Percentiles rank a stretch among this genome's conserved stretches.
phyloP scores from a whole-genome alignment of 1,140 invertebrate species.

The Heliconius nattereri region DNA sequence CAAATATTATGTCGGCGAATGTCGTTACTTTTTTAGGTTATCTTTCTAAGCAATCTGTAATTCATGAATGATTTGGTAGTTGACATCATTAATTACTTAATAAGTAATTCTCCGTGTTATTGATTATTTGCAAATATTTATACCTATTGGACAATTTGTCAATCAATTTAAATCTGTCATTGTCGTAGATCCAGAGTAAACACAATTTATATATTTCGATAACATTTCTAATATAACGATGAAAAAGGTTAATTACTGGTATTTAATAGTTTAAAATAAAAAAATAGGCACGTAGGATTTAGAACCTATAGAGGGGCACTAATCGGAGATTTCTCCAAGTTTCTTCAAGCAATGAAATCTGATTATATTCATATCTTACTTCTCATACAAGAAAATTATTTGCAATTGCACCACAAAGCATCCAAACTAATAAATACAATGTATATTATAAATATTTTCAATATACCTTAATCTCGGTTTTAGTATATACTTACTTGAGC shows the following conservation, averaged over 20 bases:
- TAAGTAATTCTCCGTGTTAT: neutral
- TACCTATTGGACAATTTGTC: neutral
- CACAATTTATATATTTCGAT: neutral
- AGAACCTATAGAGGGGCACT: no score
- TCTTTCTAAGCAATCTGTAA: neutral
- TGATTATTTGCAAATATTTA: neutral
- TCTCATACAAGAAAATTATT: neutral
- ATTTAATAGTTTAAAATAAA: no score
- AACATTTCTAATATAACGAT: no score
- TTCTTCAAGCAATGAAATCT: no score
- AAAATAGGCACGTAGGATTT: no score
- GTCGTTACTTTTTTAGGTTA: neutral
- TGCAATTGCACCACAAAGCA: neutral
- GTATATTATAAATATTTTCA: slow-evolving; percentile 10
- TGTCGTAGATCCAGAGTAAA: neutral
- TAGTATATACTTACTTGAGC: slow-evolving; percentile 58
- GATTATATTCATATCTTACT: no score
- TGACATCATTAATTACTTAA: neutral
- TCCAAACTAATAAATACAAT: neutral
- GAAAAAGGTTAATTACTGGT: no score
- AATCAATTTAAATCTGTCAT: neutral
- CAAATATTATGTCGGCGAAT: no score
- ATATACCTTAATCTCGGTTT: slow-evolving; percentile 14
- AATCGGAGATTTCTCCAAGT: no score
- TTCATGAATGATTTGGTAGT: neutral